Evolutionary conservation across 2,113 vertebrate genomes (phyloP), one percentile per base, ranked within the genome.

Genomic region (Formicarius rufipectus): DNA sequence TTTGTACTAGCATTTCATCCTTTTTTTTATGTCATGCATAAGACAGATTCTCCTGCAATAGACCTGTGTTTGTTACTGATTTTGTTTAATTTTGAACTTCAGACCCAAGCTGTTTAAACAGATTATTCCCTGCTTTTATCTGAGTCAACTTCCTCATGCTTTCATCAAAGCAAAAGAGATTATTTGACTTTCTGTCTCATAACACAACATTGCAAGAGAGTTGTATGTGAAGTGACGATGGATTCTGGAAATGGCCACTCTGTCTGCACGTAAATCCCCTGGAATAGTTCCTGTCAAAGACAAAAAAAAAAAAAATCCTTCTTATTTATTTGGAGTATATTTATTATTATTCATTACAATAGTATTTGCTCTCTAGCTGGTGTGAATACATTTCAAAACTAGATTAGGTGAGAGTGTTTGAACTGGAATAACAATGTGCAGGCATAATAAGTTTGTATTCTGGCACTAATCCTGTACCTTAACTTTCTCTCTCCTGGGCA

Each of bases 41-140:
- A 88, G 52, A 44, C 30, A 87, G 40, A 73, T 86, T 95, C 50
- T 71, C 35, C 30, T 92, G 53, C 69, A 86, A 42, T 42, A 68
- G 45, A 21, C 35, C 39, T 84, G 9, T 62, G 62, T 85, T 80
- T 91, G 49, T 90, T 94, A 74, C 44, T 92, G 92, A 93, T 97
- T 96, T 94, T 90, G 76, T 80, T 97, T 95, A 71, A 83, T 95
- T 96, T 93, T 96, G 84, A 80, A 90, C 92, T 95, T 97, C 62
- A 89, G 58, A 84, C 82, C 62, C 79, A 94, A 95, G 79, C 94
- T 97, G 87, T 96, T 97, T 95, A 97, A 97, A 96, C 90, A 96
- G 95, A 94, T 96, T 96, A 87, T 69, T 93, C 69, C 37, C 56
- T 82, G 62, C 69, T 95, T 96, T 95, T 91, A 87, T 94, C 90